Evolutionary conservation across 2,797 vertebrate genomes (phyloP), one percentile per base, ranked within the genome.

Genomic region (Platyrinchus mystaceus): DNA sequence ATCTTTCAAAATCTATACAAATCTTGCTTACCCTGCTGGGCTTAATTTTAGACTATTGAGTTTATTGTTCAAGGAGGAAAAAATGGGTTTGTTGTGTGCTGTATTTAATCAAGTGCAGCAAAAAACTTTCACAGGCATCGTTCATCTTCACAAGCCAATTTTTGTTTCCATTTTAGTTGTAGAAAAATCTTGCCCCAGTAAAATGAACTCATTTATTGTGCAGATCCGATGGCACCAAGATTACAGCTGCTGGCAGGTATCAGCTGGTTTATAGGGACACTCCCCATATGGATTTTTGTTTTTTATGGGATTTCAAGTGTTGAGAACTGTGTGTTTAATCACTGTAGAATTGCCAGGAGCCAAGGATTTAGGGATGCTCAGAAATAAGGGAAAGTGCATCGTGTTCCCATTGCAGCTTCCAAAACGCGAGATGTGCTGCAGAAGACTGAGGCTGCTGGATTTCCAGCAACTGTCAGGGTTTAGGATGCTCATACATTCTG

Each of bases 21-120:
- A 52, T 88, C 81, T 83, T 89, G 6, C 77, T 94, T 92, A 85
- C 58, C 74, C 90, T 90, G 63, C 90, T 95, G 84, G 80, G 80
- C 75, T 95, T 93, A 84, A 94, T 94, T 95, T 92, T 83, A 78
- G 59, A 67, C 94, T 88, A 83, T 63, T 4, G 43, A 84, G 62
- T 94, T 96, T 90, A 63, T 86, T 8, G 0, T 94, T 94, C 43
- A 67, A 92, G 87, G 78, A 81, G 67, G 7, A n/a, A 69, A 60
- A 94, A 90, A 63, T 24, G 56, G 27, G 32, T 91, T 95, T 90
- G 73, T 76, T 88, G 37, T 82, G 41, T 76, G 41, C 83, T 93
- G 79, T 83, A 71, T 90, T 96, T 96, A 96, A 97, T 96, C 93
- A 89, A 94, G n/a, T 67, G 77, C 80, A 84, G 85, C 28, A 90